A percentile compares a stretch with the other conserved stretches of the same genome.
Evolutionary conservation across 2,797 vertebrate species (phyloP).

Genomic region (Simalia tracyae): DNA sequence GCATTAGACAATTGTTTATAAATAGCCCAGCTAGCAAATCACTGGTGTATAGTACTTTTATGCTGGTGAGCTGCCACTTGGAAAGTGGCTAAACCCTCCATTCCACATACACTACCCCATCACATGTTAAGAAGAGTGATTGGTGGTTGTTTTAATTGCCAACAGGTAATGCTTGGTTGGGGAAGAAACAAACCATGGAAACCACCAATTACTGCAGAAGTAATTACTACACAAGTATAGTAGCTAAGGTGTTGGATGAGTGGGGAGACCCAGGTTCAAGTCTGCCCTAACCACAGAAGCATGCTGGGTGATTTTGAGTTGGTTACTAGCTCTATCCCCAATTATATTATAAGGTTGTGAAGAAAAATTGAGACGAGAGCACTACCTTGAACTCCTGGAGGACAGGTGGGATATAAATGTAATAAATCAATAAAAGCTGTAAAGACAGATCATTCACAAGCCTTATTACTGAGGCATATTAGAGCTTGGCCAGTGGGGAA

Average conservation of each 20-base stretch:
- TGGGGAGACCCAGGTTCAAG: background rate
- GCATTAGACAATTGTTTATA: background rate
- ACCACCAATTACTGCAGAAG: background rate
- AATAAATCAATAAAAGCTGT: background rate
- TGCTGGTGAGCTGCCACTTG: background rate
- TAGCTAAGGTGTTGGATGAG: background rate
- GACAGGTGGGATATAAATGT: background rate
- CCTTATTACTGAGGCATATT: background rate
- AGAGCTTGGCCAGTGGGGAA: background rate
- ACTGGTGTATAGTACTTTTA: background rate
- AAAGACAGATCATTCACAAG: background rate
- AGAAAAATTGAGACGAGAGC: background rate
- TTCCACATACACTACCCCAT: background rate
- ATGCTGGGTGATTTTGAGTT: background rate
- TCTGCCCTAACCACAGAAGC: background rate
- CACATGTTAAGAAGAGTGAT: background rate
- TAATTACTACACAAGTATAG: background rate
- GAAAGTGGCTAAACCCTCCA: background rate
- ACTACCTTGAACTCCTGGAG: background rate
- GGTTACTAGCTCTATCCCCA: background rate
- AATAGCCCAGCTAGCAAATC: background rate
- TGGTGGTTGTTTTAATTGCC: background rate
- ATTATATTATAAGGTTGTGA: background rate
- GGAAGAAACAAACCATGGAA: background rate
- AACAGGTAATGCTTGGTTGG: background rate